Evolutionary conservation across 2,113 vertebrate genomes (phyloP), one percentile per base, ranked within the genome.

Genomic region (Colistium nudipinnis): DNA sequence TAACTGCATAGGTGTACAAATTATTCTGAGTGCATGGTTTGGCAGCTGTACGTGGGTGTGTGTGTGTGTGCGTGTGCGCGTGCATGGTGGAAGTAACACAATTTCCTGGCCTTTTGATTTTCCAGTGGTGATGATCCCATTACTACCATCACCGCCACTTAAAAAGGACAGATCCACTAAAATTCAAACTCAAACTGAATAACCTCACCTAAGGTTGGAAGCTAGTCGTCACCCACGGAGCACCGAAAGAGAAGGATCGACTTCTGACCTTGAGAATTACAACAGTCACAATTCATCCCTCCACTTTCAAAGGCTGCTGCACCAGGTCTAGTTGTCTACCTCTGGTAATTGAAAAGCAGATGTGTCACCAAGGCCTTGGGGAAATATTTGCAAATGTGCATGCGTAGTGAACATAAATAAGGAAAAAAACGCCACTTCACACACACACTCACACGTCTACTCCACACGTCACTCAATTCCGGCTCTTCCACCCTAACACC

Each of bases 301-400:
- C 62, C 4, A 24, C 55, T 28, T 52, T 68, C 49, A 64, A 66
- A 57, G 6, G 4, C 52, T 30, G 33, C 68, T 20, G 11, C 44
- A 43, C 17, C 60, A 30, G 35, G 25, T 65, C 78, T 60, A 67
- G 78, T 84, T 81, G 75, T 77, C 63, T 31, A 20, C 35, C 41
- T 31, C 59, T 62, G 35, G 64, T 87, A 89, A 88, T 88, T 85
- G 82, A 81, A 83, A 88, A 74, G 75, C 72, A 83, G 75, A 80
- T 31, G 36, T 73, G 62, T 52, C 69, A 44, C 61, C 77, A 83
- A 89, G 85, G 88, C 86, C 67, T 10, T 25, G 25, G 71, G 43
- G 72, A 76, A 83, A 66, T 22, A 33, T 74, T 76, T 73, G 54
- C 33, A 57, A 51, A 74, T 51, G 49, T 60, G 64, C 65, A 57